Base-by-base conservation (phyloP, 2,888 invertebrate genomes). In the Agrochola lota region DNA sequence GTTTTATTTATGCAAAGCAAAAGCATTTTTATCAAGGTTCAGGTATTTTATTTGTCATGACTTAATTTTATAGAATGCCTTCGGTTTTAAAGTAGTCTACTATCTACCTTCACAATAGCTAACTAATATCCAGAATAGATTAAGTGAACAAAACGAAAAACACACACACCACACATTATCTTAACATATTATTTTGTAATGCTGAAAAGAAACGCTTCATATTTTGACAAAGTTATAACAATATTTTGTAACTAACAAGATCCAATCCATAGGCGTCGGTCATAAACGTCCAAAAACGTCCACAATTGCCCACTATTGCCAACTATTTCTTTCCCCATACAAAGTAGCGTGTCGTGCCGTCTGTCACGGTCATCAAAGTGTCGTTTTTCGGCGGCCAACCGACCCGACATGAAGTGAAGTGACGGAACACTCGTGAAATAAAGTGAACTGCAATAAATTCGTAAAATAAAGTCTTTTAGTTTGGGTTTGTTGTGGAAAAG, bases 321-420 rank as follows among this genome's bases (percentile, higher is more conserved):
- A 15, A 66, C 66, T 40, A 62, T 59, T 30, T 35, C 63, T 55
- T n/a, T 5, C 23, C 15, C 46, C 69, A 26, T 63, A 63, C 30
- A 74, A 60, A 70, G 70, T 76, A 52, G 35, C 35, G 30, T 55
- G 64, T 64, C 43, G 23, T 40, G 52, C 40, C 2, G 43, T 66
- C 69, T 40, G 59, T 67, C 59, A 74, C 40, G 46, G 76, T 52
- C 76, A 62, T 66, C 77, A 76, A 70, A 76, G 52, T 72, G 77
- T 85, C 82, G 43, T 81, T 76, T 83, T 83, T 81, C 71, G 57
- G 30, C 49, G 70, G 60, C 67, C 26, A 35, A 46, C 69, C n/a
- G 64, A 60, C 64, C 67, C 43, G 55, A 26, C 46, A 15, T 69
- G 55, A 70, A 60, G 63, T 43, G 63, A 23, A 63, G 63, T 43